A percentile compares a stretch with the other conserved stretches of the same genome.
Conservation (phyloP, 1,140 invertebrate genomes). For the Anadara kagoshimensis region DNA sequence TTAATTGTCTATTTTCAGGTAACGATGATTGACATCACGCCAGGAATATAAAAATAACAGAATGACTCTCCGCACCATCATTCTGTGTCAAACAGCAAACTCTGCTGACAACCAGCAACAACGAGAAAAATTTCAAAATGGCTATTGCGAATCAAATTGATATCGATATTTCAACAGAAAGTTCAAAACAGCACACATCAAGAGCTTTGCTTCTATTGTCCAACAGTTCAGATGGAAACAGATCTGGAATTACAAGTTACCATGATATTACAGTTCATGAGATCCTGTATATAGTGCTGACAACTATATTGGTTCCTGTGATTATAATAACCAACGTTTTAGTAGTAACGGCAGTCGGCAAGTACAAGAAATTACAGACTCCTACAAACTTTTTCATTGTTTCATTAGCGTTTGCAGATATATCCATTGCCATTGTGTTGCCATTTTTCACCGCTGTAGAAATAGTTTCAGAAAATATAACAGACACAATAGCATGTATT, state of each 20-base stretch:
- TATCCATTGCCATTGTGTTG: slow-evolving; percentile 85
- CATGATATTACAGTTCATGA: slow-evolving; percentile 14
- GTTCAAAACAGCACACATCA: too few species aligned
- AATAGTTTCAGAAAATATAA: slow-evolving; percentile 29
- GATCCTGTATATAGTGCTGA: slow-evolving; percentile 46
- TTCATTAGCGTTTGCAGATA: slow-evolving; percentile 89
- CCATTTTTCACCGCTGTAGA: slow-evolving; percentile 52
- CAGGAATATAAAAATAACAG: too few species aligned
- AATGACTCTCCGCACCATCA: too few species aligned
- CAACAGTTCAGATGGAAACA: too few species aligned
- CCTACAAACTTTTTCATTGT: slow-evolving; percentile 97
- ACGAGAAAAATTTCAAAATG: too few species aligned
- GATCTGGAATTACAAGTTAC: not conserved
- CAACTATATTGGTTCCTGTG: slow-evolving; percentile 82
- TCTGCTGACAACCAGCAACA: too few species aligned
- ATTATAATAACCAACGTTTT: slow-evolving; percentile 84
- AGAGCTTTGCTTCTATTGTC: too few species aligned
- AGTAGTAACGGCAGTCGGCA: slow-evolving; percentile 75
- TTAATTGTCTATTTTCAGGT: too few species aligned
- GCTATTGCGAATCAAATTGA: too few species aligned
- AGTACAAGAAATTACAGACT: slow-evolving; percentile 83
- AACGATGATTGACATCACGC: too few species aligned
- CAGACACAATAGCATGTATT: slow-evolving; percentile 74
- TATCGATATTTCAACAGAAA: too few species aligned
- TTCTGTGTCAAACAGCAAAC: too few species aligned